Base-by-base conservation (phyloP, 2,797 vertebrate genomes). In the Chaunax sp. region DNA sequence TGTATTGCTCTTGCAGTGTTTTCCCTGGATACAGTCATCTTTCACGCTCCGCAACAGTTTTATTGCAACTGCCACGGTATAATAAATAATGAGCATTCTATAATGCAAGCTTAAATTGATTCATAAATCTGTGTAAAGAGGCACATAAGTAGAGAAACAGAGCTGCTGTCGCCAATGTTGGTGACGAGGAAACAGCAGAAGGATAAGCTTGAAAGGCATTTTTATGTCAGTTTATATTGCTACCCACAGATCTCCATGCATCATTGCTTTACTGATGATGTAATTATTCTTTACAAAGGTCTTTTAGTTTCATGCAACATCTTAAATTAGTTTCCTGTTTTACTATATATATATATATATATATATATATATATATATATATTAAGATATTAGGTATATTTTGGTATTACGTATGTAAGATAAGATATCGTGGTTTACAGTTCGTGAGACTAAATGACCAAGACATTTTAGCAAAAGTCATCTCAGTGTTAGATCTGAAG, bases 191-290 rank as follows among this genome's bases (percentile, higher is more conserved):
- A 7, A 45, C 40, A 35, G 37, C 22, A 54, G 6, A 50, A 64
- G 64, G 41, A 50, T 23, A 23, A 41, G 37, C 74, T 55, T 25
- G 23, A 63, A 64, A 63, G 62, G 11, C 25, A 0, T 26, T 69
- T 73, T 43, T 50, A 47, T 57, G 2, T 50, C 15, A n/a, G 3
- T 51, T 55, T 55, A 55, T 56, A 53, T 56, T 49, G 45, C 13
- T 47, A 30, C 37, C 25, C 22, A 30, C 20, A 49, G 8, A 62
- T 62, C 25, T 22, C 19, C 3, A 20, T 47, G 18, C 18, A 1
- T 72, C 16, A 37, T 41, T 73, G 25, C 52, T 83, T 76, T 78
- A 63, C 49, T 79, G 50, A 35, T 75, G 68, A 70, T 73, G 41
- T 46, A 51, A 51, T 35, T 35, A 35, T 35, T 18, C 44, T 62